Base-by-base conservation (phyloP, 2,797 vertebrate species). In the Sebastes steindachneri region DNA sequence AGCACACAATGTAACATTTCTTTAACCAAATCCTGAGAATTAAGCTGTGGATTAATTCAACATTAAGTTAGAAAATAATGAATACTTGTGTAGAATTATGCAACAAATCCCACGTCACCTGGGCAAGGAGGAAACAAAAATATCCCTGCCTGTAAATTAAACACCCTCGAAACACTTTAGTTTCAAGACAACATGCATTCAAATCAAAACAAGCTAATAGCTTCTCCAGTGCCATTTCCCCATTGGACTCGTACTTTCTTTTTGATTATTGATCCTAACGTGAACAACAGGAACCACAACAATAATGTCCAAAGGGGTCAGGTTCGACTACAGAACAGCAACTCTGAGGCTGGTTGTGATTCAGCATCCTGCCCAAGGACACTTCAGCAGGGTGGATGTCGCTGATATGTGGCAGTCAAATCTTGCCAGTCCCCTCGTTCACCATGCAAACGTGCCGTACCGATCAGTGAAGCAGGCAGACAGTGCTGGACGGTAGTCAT, bases 11-110 rank as follows among this genome's bases (percentile, higher is more conserved):
- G 35, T 26, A 48, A 55, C 4, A 66, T 25, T 53, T 25, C n/a
- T 68, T 54, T 8, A 29, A 83, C 48, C 28, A 80, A 57, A 73
- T 79, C 86, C 81, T 81, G 85, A 83, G 58, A 83, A 48, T 19
- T 25, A 51, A 54, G 70, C 59, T 12, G 64, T 53, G 54, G 6
- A 41, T 9, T 8, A 73, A 67, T 37, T 35, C 3, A 3, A 80
- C 19, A 60, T 64, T 9, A 63, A 41, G 9, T 64, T 71, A 77
- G 4, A 60, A 29, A 69, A 53, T 0, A 77, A 65, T 1, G 6
- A 73, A 14, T 45, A 26, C 17, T 31, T 68, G 1, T 1, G 35
- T 6, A 68, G 25, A 83, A 62, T 71, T 60, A 63, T 68, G 9
- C 12, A 62, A 48, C 14, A 1, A 64, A 53, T 10, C 26, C 57